Conservation (phyloP, 2,888 invertebrate species). For the Hydriomena furcata region DNA sequence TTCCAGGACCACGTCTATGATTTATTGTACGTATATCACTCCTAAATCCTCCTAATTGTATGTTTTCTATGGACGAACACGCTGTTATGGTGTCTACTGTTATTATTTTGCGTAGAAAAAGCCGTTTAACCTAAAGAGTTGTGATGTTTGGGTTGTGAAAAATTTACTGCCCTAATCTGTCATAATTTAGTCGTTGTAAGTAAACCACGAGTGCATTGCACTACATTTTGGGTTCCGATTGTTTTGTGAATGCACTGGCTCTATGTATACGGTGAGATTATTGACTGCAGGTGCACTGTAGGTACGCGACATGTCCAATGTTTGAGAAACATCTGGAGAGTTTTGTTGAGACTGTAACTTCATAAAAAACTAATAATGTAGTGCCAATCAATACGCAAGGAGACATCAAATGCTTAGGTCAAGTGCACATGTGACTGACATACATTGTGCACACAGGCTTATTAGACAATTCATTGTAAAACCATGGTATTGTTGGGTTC, state of each 20-base stretch:
- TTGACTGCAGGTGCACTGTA: neutral
- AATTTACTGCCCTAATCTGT: conserved; percentile 52
- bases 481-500: conserved; percentile 14
- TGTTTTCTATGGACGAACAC: conserved; percentile 46
- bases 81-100: conserved; percentile 41
- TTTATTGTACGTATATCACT: conserved; percentile 78
- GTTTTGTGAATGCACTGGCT: conserved; percentile 4
- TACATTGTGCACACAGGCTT: neutral
- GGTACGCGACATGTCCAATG: conserved; percentile 2
- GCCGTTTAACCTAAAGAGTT: conserved; percentile 55
- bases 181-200: conserved; percentile 45
- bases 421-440: conserved; percentile 10
- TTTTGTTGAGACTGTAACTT: conserved; percentile 20
- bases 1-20: conserved; percentile 81
- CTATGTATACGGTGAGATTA: neutral
- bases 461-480: conserved; percentile 7
- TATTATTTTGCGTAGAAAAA: conserved; percentile 39
- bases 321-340: conserved; percentile 13
- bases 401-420: conserved; percentile 4
- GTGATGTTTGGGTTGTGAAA: conserved; percentile 55
- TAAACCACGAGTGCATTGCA: conserved; percentile 47
- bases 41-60: conserved; percentile 54
- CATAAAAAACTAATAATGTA: conserved; percentile 15
- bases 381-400: conserved; percentile 25
- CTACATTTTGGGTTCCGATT: conserved; percentile 13